Evolutionary conservation across 23 tunicate genomes (phyloP).

Genomic region (Botrylloides violaceus): DNA sequence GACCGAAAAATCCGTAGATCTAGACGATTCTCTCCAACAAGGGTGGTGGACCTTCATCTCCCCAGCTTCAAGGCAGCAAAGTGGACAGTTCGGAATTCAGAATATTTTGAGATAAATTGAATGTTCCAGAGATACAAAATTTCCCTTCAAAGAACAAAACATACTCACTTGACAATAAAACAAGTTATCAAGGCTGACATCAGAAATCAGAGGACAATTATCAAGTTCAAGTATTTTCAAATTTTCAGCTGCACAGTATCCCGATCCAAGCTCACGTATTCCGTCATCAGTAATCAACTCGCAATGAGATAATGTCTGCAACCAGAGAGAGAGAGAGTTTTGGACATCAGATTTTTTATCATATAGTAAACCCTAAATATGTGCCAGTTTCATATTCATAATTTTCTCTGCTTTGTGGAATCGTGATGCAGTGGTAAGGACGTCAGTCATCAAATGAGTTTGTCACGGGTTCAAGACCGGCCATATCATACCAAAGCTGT

Average conservation of each 20-base stretch:
- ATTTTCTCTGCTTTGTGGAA: too few species aligned
- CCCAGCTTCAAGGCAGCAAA: too few species aligned
- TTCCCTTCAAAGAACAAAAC: neutral
- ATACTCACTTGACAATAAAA: slow-evolving; percentile 53
- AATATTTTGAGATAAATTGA: neutral
- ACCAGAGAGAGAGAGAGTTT: neutral
- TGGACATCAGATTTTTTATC: neutral
- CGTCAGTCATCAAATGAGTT: too few species aligned
- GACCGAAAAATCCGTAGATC: too few species aligned
- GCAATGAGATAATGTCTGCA: slow-evolving; percentile 94
- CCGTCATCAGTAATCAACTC: slow-evolving; percentile 92
- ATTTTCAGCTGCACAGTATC: slow-evolving; percentile 49
- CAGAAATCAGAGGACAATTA: slow-evolving; percentile 84
- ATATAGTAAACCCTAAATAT: too few species aligned
- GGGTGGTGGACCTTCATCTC: too few species aligned
- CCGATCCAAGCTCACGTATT: slow-evolving; percentile 64
- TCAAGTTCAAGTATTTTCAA: slow-evolving; percentile 78
- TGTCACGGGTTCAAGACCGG: too few species aligned
- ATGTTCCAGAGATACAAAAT: neutral
- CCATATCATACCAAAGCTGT: too few species aligned
- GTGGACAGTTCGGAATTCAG: too few species aligned
- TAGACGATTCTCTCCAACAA: neutral
- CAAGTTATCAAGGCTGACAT: slow-evolving; percentile 58
- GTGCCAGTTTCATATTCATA: too few species aligned
- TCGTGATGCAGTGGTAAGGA: too few species aligned